A percentile compares a stretch with the other conserved stretches of the same genome.
Conservation (phyloP, 1,140 invertebrate genomes). For the Lethrus apterus region DNA sequence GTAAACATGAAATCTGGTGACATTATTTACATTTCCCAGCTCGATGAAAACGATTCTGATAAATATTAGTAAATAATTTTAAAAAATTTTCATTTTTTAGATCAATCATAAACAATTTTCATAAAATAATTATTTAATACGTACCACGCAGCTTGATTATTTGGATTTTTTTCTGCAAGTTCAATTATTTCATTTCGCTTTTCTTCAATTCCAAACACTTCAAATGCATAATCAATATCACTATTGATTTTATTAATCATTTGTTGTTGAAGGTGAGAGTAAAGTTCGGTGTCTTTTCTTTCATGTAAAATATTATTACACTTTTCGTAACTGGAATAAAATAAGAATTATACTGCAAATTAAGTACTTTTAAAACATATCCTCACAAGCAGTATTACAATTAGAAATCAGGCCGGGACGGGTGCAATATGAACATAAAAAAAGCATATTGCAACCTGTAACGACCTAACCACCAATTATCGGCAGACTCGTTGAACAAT, state of each 20-base stretch:
- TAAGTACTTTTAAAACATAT: not conserved
- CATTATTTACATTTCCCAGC: too few relatives aligned
- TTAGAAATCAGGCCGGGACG: slow-evolving; percentile 7
- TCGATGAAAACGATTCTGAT: too few relatives aligned
- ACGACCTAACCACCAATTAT: slow-evolving; percentile 7
- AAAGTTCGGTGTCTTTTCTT: not conserved
- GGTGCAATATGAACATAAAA: slow-evolving; percentile 9
- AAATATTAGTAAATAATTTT: too few relatives aligned
- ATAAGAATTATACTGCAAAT: not conserved
- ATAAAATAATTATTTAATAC: too few relatives aligned
- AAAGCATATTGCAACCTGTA: slow-evolving; percentile 5
- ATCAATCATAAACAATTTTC: too few relatives aligned
- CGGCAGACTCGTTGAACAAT: not conserved
- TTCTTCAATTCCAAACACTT: too few relatives aligned
- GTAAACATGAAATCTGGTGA: too few relatives aligned
- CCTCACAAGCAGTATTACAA: not conserved
- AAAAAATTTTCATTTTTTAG: too few relatives aligned
- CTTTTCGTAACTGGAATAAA: slow-evolving; percentile 1
- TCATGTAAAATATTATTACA: not conserved
- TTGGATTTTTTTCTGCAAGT: not conserved
- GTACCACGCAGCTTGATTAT: not conserved
- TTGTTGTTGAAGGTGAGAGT: not conserved
- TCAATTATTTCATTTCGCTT: not conserved
- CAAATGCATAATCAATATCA: slow-evolving; percentile 3
- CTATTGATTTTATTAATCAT: not conserved